Conservation (phyloP, 2,113 vertebrate species). For the Mus spicilegus region DNA sequence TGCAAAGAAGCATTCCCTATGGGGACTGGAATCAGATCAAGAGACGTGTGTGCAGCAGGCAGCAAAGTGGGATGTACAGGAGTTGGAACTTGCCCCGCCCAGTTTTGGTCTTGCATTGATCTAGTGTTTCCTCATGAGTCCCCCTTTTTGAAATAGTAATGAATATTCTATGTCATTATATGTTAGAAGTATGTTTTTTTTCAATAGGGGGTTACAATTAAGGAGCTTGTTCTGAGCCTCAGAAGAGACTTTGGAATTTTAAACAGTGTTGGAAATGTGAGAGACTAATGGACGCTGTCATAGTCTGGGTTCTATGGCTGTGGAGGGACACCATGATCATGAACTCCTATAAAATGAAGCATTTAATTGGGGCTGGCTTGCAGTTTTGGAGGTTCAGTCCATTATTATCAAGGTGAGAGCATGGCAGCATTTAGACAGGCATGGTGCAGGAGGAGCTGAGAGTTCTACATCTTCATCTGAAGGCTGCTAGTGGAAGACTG, state of each 20-base stretch:
- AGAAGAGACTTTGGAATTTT: neutral
- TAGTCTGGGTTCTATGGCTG: neutral
- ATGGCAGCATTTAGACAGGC: no score
- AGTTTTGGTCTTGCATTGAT: neutral
- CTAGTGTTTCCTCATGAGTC: neutral
- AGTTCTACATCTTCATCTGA: no score
- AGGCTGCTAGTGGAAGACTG: no score
- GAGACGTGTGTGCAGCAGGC: neutral
- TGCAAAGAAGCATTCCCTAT: neutral
- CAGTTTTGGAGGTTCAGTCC: no score
- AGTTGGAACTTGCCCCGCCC: neutral
- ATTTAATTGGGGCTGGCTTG: no score
- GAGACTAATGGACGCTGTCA: neutral
- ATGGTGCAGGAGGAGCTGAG: no score
- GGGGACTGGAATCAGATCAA: neutral
- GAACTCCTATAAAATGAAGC: neutral
- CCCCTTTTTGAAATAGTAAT: neutral
- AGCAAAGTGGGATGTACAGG: rapidly evolving
- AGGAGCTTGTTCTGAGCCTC: neutral
- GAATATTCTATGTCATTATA: neutral
- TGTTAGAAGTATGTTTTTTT: neutral
- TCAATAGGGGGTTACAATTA: neutral
- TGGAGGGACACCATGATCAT: neutral
- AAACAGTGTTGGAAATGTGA: neutral
- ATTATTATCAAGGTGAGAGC: no score